Evolutionary conservation across 1,140 invertebrate species (phyloP), one percentile per base, ranked within the genome.

Genomic region (Littorina saxatilis): DNA sequence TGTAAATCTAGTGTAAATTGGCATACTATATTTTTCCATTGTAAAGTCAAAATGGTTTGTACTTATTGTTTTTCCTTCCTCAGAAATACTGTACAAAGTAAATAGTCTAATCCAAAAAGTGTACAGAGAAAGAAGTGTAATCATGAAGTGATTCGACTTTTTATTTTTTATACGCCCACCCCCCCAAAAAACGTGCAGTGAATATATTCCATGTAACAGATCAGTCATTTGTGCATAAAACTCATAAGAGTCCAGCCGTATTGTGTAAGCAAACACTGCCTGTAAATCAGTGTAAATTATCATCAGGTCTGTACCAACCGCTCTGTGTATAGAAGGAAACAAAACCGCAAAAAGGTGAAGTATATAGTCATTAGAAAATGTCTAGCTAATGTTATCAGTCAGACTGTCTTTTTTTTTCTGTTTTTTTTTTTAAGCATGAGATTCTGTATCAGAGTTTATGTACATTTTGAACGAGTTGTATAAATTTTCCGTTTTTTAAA

Each of bases 211-310:
- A 75, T 75, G 20, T 50, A 50, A 37, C 32, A 23, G 29, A 77
- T 77, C 68, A 72, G 13, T 72, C 70, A 50, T 73, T 27, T 73
- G 70, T 73, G 70, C 70, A 73, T 27, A 73, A 73, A 73, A 50
- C n/a, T 73, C 70, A 20, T 73, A 27, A 73, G 13, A 39, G 32
- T 37, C 37, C 13, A 47, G 17, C 43, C 17, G 43, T 5, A 47
- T 47, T 47, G n/a, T 47, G 43, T 47, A 47, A 5, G 43, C 43
- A 5, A 17, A 47, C 43, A 47, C 43, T 47, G 43, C 43, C 43
- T 47, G 43, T 47, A 47, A 5, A 17, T 17, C 43, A 9, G 17
- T 47, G 43, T 47, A 47, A 5, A 47, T 47, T 47, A 17, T n/a
- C n/a, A n/a, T n/a, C n/a, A n/a, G n/a, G 17, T 17, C 43, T 9